Evolutionary conservation across 2,888 invertebrate species (phyloP).

Genomic region (Peribatodes rhomboidaria): DNA sequence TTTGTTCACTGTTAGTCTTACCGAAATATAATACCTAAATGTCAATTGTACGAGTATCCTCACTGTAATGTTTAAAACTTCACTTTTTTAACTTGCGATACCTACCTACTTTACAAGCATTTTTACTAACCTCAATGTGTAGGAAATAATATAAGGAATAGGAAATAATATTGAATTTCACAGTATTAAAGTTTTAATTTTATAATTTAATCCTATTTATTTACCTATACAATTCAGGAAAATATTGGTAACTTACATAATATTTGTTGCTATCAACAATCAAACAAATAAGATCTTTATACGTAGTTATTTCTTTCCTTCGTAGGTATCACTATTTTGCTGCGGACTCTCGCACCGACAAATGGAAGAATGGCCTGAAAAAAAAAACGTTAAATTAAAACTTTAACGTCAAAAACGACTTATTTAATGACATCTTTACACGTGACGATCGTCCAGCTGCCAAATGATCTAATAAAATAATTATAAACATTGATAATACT

Average conservation of each 20-base stretch:
- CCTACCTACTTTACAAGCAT: too few species aligned
- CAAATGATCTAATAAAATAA: conserved; percentile 47
- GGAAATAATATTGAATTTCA: background rate
- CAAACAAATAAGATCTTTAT: too few species aligned
- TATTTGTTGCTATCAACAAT: too few species aligned
- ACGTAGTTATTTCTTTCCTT: too few species aligned
- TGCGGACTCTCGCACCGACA: too few species aligned
- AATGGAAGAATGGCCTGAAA: background rate
- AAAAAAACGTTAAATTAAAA: background rate
- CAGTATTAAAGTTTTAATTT: background rate
- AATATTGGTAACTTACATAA: too few species aligned
- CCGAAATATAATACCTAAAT: background rate
- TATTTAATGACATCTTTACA: conserved; percentile 34
- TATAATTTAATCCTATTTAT: background rate
- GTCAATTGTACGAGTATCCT: background rate
- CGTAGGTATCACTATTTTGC: too few species aligned
- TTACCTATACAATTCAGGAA: too few species aligned
- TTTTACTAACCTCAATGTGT: background rate
- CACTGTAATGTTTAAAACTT: background rate
- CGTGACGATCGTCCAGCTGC: conserved; percentile 36
- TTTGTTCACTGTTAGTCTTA: conserved; percentile 1
- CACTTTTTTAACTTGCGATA: background rate
- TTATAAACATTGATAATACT: conserved; percentile 59
- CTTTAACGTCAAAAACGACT: background rate
- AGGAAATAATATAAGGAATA: background rate